Base-by-base conservation (phyloP, 2,888 invertebrate genomes). In the Cephus sareptanus region DNA sequence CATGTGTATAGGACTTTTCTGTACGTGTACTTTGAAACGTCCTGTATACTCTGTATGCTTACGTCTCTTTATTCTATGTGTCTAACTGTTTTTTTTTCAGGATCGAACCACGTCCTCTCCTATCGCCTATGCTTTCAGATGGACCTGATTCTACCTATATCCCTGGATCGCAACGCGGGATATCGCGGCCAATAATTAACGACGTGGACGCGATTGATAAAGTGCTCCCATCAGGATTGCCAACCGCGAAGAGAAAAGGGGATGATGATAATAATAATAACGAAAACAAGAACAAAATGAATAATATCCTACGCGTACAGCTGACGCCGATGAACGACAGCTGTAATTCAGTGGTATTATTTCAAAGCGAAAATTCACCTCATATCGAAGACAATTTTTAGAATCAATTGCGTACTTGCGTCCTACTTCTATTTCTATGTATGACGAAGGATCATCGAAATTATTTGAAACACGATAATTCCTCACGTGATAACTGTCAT, bases 121-220 rank as follows among this genome's bases (percentile, higher is more conserved):
- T 56, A 56, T 56, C 56, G 56, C 23, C 56, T 56, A 56, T 56
- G 56, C 56, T 86, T 87, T 78, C 83, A 86, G 86, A 81, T 86
- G 86, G 86, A 83, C 87, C 76, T 86, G 87, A 86, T 83, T 83
- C 77, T 82, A 83, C 75, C 79, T 79, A 40, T 77, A 80, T 69
- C 76, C 80, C 77, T 56, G 56, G 56, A 56, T 56, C 56, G 56
- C 56, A 56, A 56, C 56, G 56, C 56, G 56, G 56, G 56, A 56
- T 56, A 23, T 23, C 23, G 23, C 56, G 56, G 23, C 56, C 56
- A 56, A 56, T 56, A 56, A 56, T 56, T 56, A 56, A 56, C 56
- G 56, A 56, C 56, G 56, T 23, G 23, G 56, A 23, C 56, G 23
- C 56, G 56, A 56, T 56, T 56, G 56, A 56, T 56, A 56, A 56